Base-by-base conservation (phyloP, 1,140 invertebrate species). In the Cydia amplana region DNA sequence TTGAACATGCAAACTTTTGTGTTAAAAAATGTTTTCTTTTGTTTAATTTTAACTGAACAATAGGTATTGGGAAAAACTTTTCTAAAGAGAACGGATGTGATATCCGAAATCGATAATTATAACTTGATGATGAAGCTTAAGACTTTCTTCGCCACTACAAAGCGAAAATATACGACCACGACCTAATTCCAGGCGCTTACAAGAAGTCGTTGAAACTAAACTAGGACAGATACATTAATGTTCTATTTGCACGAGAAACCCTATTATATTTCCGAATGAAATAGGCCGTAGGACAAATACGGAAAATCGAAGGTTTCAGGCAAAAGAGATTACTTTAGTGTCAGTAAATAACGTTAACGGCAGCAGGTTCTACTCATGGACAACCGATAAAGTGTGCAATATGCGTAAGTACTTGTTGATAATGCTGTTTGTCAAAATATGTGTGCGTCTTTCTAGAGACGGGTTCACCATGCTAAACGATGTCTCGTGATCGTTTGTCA, bases 161-260 rank as follows among this genome's bases (percentile, higher is more conserved):
- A 40, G n/a, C 28, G 12, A 70, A 70, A 36, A 70, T 70, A 70
- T 70, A 70, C 65, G 32, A 40, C 65, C 32, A 70, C 65, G 65
- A 18, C 65, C 65, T 18, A 70, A 18, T 70, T 70, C 65, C 65
- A 40, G 20, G 9, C 65, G 65, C 36, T 36, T 40, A 28, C 65
- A 70, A 70, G 65, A 36, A 70, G 65, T 36, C 65, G 32, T 70
- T 70, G 65, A 36, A 70, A 70, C 65, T 70, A 70, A 70, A 70
- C 65, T 40, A 20, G 65, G 65, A 18, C 65, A 70, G 28, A 70
- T 70, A 32, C n/a, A 70, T 70, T 70, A 70, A 70, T 70, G 32
- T 70, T 70, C n/a, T 70, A 18, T 70, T 70, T 70, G 28, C 32
- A 70, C 28, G 32, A 36, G 28, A 70, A 60, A 60, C 55, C 55